Conservation (phyloP, 2,113 vertebrate genomes). For the Emydocephalus ijimae region DNA sequence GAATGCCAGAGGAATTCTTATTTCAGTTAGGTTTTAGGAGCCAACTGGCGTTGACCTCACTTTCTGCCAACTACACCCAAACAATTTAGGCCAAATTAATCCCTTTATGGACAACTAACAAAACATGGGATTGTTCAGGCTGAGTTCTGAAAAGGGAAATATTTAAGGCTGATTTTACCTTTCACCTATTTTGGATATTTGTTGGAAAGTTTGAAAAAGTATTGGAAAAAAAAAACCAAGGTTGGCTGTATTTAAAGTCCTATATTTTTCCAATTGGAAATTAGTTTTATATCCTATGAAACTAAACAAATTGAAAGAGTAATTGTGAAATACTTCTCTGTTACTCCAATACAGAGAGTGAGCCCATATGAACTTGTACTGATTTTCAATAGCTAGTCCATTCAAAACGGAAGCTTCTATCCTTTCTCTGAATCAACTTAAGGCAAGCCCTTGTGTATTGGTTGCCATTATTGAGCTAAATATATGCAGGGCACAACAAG, state of each 20-base stretch:
- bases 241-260: not conserved
- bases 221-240: not conserved
- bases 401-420: not conserved
- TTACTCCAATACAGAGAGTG: not conserved
- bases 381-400: not conserved
- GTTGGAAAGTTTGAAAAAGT: not conserved
- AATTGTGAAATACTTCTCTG: not conserved
- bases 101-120: constrained; percentile 13
- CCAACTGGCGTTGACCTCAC: not conserved
- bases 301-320: not conserved
- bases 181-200: not conserved
- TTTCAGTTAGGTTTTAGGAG: not conserved
- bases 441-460: not conserved
- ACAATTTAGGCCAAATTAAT: not conserved
- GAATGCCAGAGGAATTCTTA: constrained; percentile 35
- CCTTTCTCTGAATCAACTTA: not conserved
- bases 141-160: not conserved
- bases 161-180: not conserved
- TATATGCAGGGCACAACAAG: not conserved
- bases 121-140: constrained; percentile 15
- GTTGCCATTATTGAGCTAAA: not conserved
- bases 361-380: not conserved
- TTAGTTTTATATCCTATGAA: not conserved
- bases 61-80: not conserved
- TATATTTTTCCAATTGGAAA: too few relatives aligned